Base-by-base conservation (phyloP, 2,113 vertebrate genomes). In the Pluvianellus socialis region DNA sequence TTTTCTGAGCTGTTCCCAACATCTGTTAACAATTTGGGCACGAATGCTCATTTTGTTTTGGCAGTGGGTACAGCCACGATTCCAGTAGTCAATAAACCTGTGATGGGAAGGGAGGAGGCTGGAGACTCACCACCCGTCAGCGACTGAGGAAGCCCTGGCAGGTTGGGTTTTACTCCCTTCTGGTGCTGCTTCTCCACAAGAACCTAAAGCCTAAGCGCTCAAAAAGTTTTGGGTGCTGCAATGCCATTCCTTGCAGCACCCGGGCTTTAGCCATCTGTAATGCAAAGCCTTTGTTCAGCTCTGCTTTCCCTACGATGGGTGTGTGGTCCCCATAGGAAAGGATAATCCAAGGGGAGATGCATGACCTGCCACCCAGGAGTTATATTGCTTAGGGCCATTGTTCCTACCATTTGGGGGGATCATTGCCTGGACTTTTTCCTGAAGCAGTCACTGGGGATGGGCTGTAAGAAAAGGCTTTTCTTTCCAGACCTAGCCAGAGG, bases 1-100 rank as follows among this genome's bases (percentile, higher is more conserved):
- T 90, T 90, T 92, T 93, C 71, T 73, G 85, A 76, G 71, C 80
- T 71, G 14, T 74, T 94, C 86, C 45, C 32, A 83, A 88, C 85
- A 86, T 92, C 79, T 96, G 63, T 84, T 86, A 90, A 55, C 42
- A 66, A 82, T 95, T 88, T 83, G 40, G 49, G 19, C 62, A 28
- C 0, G 3, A 61, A 82, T 45, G 70, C 65, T 89, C 66, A 6
- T 72, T 94, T 88, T 91, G 16, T 40, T 92, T 70, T 94, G 87
- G 38, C 87, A 76, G 7, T 38, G 52, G 30, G 8, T 68, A 40
- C 32, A 63, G 32, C 33, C 32, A 18, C 1, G 4, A 63, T 85
- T 94, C 50, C 81, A 62, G 68, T 18, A 66, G 79, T 85, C 28
- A 80, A 28, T 77, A 66, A 88, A 77, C 26, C 27, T 62, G 28